A percentile compares a stretch with the other conserved stretches of the same genome.
Evolutionary conservation across 1,140 invertebrate genomes (phyloP).

Genomic region (Platyura marginata): DNA sequence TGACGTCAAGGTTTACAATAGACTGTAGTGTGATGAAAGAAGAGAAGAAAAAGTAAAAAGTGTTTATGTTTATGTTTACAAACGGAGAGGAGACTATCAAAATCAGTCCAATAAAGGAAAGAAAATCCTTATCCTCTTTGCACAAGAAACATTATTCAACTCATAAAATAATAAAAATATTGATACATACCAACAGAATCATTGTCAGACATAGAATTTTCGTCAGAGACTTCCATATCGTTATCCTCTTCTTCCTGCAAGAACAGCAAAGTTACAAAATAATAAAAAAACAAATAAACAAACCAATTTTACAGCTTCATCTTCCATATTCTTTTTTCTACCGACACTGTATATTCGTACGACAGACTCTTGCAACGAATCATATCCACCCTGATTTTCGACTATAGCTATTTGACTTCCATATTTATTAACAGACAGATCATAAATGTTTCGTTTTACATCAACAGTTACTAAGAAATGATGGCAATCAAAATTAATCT

Average conservation of each 20-base stretch:
- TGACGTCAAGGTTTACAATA: too few species aligned
- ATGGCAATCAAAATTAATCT: constrained; percentile 6
- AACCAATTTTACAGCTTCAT: constrained; percentile 16
- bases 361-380: constrained; percentile 62
- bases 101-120: too few species aligned
- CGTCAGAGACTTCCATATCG: background rate
- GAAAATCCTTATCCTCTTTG: background rate
- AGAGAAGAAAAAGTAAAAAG: too few species aligned
- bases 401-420: constrained; percentile 68
- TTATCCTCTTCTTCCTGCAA: background rate
- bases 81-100: too few species aligned
- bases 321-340: constrained; percentile 21
- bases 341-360: constrained; percentile 60
- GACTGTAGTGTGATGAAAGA: too few species aligned
- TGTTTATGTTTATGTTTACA: background rate
- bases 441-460: constrained; percentile 64
- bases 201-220: background rate
- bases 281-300: background rate
- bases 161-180: background rate
- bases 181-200: background rate
- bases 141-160: background rate
- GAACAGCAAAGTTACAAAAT: background rate
- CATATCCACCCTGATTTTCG: constrained; percentile 59
- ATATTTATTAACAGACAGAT: constrained; percentile 50
- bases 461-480: constrained; percentile 59